These are phyloP conservation scores for Hypena proboscidalis DNA, from an alignment of 2,888 invertebrate species.

Conservation along the genomic window DNA sequence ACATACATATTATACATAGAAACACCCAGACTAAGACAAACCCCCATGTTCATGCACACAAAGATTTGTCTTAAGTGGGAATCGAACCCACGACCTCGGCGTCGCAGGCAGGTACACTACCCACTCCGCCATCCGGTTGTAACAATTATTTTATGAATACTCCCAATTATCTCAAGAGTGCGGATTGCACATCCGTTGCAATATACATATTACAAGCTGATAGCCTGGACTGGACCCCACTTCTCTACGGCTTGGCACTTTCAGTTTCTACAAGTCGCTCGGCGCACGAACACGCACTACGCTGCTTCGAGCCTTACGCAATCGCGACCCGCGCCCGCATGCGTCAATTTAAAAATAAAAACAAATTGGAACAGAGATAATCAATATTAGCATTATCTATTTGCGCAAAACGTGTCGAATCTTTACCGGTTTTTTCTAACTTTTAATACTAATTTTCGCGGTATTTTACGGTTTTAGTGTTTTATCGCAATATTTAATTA, in stretches of 20 bases:
- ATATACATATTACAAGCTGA: constrained; percentile 35
- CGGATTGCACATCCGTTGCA: constrained; percentile 44
- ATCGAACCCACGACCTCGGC: too few relatives aligned
- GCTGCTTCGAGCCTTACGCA: constrained; percentile 60
- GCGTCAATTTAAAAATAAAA: constrained; percentile 70
- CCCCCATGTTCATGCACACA: too few relatives aligned
- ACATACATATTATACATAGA: too few relatives aligned
- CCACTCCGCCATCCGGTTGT: too few relatives aligned
- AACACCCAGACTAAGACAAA: too few relatives aligned
- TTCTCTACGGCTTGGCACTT: too few relatives aligned
- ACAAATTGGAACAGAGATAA: constrained; percentile 39
- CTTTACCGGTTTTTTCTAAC: constrained; percentile 14
- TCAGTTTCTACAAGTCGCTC: constrained; percentile 74
- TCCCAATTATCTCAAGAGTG: constrained; percentile 23
- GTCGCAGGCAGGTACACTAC: too few relatives aligned
- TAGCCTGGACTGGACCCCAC: constrained; percentile 40
- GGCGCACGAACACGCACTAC: constrained; percentile 65
- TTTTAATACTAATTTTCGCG: constrained; percentile 31
- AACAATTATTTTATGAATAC: constrained; percentile 10
- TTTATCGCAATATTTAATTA: constrained; percentile 40
- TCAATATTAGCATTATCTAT: constrained; percentile 37
- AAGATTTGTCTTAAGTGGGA: too few relatives aligned
- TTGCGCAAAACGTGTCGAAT: constrained; percentile 29
- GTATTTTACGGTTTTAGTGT: constrained; percentile 37
- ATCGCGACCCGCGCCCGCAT: constrained; percentile 63